A percentile compares a stretch with the other conserved stretches of the same genome.
Evolutionary conservation across 1,140 invertebrate species (phyloP).

Genomic region (Nephila pilipes): DNA sequence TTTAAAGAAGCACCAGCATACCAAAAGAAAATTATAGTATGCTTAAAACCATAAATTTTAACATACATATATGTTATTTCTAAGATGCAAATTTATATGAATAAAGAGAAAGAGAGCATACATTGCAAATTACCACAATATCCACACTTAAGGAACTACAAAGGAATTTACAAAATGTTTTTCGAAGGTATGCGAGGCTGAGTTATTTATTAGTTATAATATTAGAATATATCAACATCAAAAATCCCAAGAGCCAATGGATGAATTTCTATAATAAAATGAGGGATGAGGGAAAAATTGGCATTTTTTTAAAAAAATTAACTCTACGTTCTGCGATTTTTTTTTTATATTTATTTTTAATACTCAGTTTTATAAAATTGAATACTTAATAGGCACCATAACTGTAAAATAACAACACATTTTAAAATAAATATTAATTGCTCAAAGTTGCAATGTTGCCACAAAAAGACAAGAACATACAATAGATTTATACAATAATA

Average conservation of each 20-base stretch:
- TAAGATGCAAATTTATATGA: no score
- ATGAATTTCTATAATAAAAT: background rate
- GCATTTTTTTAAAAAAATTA: background rate
- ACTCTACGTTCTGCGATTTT: background rate
- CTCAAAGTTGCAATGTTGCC: conserved; percentile 45
- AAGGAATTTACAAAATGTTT: no score
- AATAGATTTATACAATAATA: conserved; percentile 60
- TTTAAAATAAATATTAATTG: conserved; percentile 50
- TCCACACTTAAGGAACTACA: no score
- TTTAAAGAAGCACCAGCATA: no score
- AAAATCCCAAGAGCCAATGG: background rate
- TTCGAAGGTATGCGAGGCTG: no score
- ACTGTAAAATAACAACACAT: background rate
- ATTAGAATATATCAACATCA: no score
- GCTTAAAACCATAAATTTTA: no score
- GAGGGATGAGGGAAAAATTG: background rate
- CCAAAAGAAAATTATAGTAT: no score
- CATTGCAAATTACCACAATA: no score
- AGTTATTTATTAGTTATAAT: no score
- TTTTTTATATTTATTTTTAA: background rate
- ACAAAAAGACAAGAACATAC: conserved; percentile 55
- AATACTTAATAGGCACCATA: background rate
- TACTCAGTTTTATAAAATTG: background rate
- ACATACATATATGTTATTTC: no score
- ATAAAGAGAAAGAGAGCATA: no score